Evolutionary conservation across 1,140 invertebrate species (phyloP).

Genomic region (Zaprionus ornatus): DNA sequence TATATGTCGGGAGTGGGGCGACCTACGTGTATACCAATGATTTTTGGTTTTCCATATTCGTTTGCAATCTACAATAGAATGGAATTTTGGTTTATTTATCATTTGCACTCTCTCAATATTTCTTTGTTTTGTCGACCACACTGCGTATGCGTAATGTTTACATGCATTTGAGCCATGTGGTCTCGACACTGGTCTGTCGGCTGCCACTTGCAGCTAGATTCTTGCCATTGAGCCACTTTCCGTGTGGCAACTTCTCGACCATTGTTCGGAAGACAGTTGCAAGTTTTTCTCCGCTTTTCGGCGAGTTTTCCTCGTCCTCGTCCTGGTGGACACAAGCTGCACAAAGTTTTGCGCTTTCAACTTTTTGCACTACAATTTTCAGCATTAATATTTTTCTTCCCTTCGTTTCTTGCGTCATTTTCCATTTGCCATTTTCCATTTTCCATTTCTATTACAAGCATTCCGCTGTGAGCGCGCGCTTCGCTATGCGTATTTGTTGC

Average conservation of each 20-base stretch:
- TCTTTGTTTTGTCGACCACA: background rate
- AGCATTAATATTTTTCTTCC: slow-evolving; percentile 69
- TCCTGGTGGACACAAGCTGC: slow-evolving; percentile 36
- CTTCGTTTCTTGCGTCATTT: slow-evolving; percentile 11
- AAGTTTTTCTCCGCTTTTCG: slow-evolving; percentile 11
- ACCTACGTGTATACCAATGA: background rate
- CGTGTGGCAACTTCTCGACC: slow-evolving; percentile 11
- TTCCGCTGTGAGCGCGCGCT: slow-evolving; percentile 42
- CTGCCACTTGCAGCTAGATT: slow-evolving; percentile 10
- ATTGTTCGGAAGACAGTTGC: background rate
- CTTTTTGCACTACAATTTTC: slow-evolving; percentile 49
- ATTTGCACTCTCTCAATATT: background rate
- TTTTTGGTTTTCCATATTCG: background rate
- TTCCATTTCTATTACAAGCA: slow-evolving; percentile 47
- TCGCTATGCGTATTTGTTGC: slow-evolving; percentile 40
- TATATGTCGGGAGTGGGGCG: background rate
- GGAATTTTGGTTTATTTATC: background rate
- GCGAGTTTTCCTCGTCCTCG: background rate
- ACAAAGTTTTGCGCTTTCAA: slow-evolving; percentile 59
- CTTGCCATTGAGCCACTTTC: slow-evolving; percentile 33
- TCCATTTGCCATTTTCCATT: slow-evolving; percentile 3
- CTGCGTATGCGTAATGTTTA: slow-evolving; percentile 38
- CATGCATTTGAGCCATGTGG: background rate
- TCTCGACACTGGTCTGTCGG: slow-evolving; percentile 7
- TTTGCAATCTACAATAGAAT: background rate